Conservation (phyloP, 2,113 vertebrate genomes). For the Podiceps cristatus region DNA sequence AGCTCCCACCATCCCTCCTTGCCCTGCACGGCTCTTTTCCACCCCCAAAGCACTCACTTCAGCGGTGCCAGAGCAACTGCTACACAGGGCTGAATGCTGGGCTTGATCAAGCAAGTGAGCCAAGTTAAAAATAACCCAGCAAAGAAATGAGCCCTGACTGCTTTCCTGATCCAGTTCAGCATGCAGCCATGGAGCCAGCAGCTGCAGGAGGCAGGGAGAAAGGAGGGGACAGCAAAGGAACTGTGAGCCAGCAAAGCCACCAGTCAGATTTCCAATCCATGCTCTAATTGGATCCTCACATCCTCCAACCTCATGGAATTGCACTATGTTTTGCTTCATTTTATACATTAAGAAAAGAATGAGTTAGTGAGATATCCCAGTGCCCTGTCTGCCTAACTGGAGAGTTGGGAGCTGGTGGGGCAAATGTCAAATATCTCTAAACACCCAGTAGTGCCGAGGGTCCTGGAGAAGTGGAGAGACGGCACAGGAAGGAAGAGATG, state of each 20-base stretch:
- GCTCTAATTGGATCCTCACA: neutral
- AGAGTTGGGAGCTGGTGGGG: neutral
- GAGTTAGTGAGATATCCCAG: neutral
- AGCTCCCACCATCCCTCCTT: neutral
- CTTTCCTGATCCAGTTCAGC: neutral
- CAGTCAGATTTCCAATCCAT: neutral
- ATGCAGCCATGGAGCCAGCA: neutral
- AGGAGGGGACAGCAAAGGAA: neutral
- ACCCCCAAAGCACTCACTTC: neutral
- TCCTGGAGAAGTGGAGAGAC: neutral
- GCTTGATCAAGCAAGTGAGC: neutral
- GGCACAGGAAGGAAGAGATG: fast-evolving
- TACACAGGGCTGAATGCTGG: neutral
- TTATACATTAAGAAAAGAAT: neutral
- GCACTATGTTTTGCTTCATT: neutral
- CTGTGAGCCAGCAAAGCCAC: neutral
- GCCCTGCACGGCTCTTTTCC: neutral
- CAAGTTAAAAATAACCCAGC: conserved; percentile 26
- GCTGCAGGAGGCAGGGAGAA: neutral
- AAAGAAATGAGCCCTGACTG: neutral
- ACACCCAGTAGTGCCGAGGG: neutral
- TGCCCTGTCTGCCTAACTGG: neutral
- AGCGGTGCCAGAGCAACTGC: neutral
- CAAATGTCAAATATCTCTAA: neutral
- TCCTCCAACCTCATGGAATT: neutral